A percentile compares a stretch with the other conserved stretches of the same genome.
Conservation (phyloP, 2,888 invertebrate genomes). For the Carterocephalus palaemon region DNA sequence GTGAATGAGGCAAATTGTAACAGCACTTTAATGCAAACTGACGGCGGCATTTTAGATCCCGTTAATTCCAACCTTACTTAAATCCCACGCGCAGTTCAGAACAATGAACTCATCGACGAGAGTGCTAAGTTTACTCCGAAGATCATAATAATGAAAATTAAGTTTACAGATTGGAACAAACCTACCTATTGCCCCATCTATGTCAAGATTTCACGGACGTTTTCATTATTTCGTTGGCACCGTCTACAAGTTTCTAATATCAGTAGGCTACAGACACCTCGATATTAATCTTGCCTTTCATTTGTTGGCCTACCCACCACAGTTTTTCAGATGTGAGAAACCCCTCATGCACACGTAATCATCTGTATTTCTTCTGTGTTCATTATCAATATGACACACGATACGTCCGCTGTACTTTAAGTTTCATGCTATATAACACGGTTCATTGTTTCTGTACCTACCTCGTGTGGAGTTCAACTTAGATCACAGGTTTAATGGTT, state of each 20-base stretch:
- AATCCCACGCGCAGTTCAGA: slow-evolving; percentile 38
- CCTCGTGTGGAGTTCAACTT: slow-evolving; percentile 11
- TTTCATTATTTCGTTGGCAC: no score
- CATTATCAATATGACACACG: slow-evolving; percentile 30
- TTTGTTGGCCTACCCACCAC: no score
- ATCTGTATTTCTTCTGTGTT: slow-evolving; percentile 35
- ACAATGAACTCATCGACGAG: slow-evolving; percentile 38
- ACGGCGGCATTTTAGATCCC: no score
- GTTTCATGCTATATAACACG: slow-evolving; percentile 18
- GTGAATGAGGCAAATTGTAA: not conserved
- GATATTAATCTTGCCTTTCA: no score
- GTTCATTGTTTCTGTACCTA: slow-evolving; percentile 14
- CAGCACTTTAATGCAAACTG: not conserved
- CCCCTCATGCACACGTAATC: no score
- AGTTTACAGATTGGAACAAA: slow-evolving; percentile 5
- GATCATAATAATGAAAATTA: slow-evolving; percentile 28
- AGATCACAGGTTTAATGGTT: slow-evolving; percentile 19
- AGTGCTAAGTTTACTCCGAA: slow-evolving; percentile 32
- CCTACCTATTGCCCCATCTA: not conserved
- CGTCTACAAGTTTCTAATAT: no score
- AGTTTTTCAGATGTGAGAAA: no score
- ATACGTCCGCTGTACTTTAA: slow-evolving; percentile 16
- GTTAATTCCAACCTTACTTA: slow-evolving; percentile 17
- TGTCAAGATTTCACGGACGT: no score
- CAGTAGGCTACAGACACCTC: no score